Percentiles rank a stretch among this genome's conserved stretches.
These are phyloP conservation scores for Lytechinus variegatus DNA, from an alignment of 35 echinoderm and acorn worm species.

Conservation along the genomic window DNA sequence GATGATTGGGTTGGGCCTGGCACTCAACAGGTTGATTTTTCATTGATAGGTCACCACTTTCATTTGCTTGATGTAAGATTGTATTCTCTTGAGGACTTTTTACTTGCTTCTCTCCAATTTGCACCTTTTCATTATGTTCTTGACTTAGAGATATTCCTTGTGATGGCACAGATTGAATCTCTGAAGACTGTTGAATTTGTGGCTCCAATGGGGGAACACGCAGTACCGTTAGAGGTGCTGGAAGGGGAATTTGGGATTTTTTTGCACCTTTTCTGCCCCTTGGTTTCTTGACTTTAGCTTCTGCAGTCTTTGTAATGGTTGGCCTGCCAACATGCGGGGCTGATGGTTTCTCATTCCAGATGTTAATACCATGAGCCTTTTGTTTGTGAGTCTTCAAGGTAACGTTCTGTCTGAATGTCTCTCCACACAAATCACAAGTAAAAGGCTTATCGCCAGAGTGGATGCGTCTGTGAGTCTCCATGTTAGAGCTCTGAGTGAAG, in stretches of 20 bases:
- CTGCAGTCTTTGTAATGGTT: conserved; percentile 14
- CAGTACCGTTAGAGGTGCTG: not conserved
- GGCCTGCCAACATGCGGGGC: not conserved
- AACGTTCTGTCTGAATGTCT: conserved; percentile 89
- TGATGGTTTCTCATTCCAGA: conserved; percentile 53
- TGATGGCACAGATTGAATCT: not conserved
- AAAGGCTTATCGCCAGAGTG: conserved; percentile 96
- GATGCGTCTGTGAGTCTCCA: conserved; percentile 86
- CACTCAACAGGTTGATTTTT: not conserved
- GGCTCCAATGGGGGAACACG: not conserved
- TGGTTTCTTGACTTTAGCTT: not conserved
- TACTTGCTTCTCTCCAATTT: not conserved
- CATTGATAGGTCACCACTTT: not conserved
- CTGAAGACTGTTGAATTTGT: not conserved
- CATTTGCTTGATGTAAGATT: not conserved
- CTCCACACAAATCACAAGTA: conserved; percentile 72
- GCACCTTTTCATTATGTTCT: not conserved
- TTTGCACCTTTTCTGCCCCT: not conserved
- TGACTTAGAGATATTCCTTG: not conserved
- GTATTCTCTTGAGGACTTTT: not conserved
- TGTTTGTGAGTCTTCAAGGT: conserved; percentile 88
- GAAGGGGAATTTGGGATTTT: not conserved
- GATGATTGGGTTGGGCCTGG: not conserved
- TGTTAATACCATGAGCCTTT: conserved; percentile 62
- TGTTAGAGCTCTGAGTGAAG: conserved; percentile 91